Percentiles rank a stretch among this genome's conserved stretches.
Conservation (phyloP, 2,888 invertebrate species). For the Lasioglossum morio region DNA sequence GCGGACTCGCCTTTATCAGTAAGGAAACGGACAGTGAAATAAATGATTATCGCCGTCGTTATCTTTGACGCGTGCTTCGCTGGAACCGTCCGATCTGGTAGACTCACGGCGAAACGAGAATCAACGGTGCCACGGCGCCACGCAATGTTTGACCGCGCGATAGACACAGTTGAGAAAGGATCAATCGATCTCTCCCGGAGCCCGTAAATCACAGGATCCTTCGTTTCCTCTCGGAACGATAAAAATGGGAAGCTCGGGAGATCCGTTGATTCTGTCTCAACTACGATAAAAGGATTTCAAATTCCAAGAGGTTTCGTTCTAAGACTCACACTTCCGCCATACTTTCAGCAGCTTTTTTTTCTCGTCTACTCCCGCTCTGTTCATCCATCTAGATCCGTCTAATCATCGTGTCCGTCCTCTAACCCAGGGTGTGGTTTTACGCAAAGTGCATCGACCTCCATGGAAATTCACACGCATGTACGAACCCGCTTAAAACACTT, state of each 20-base stretch:
- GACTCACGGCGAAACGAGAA: constrained; percentile 54
- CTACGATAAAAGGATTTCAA: background rate
- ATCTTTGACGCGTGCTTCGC: constrained; percentile 27
- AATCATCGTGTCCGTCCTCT: constrained; percentile 40
- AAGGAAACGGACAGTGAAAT: constrained; percentile 31
- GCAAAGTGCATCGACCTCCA: constrained; percentile 24
- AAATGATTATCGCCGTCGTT: constrained; percentile 40
- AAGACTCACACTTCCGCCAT: constrained; percentile 21
- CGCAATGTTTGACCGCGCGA: constrained; percentile 8
- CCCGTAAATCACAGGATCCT: constrained; percentile 3
- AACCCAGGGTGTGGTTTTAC: constrained; percentile 36
- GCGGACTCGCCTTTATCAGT: constrained; percentile 11
- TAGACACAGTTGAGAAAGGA: background rate
- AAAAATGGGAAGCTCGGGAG: background rate
- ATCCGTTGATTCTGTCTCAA: background rate
- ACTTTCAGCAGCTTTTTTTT: constrained; percentile 34
- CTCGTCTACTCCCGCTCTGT: background rate
- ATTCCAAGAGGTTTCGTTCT: background rate
- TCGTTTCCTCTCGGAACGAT: background rate
- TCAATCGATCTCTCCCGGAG: background rate
- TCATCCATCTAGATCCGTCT: constrained; percentile 35
- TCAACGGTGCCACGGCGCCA: constrained; percentile 46
- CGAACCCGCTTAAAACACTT: constrained; percentile 43
- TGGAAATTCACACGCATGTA: constrained; percentile 55
- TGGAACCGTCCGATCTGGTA: constrained; percentile 40